Conservation (phyloP, 2,113 vertebrate species). For the Mormoops blainvillei region DNA sequence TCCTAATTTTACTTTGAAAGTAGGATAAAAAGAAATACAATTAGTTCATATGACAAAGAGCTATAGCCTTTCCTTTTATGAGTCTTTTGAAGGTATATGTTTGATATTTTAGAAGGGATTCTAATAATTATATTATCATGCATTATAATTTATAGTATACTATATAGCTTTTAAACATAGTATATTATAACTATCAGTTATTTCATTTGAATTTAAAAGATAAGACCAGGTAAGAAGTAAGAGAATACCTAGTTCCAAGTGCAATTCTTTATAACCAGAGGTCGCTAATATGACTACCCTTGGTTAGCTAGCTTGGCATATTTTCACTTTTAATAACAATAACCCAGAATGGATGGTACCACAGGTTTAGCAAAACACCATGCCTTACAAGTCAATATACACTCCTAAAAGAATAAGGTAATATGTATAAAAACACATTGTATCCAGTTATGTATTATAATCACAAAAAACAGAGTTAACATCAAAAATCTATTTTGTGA, state of each 20-base stretch:
- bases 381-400: not conserved
- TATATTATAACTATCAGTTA: not conserved
- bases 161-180: not conserved
- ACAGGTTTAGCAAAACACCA: not conserved
- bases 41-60: not conserved
- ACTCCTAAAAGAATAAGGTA: not conserved
- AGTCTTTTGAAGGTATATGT: not conserved
- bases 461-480: conserved; percentile 40
- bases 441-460: not conserved
- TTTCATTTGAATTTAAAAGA: conserved; percentile 4
- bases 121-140: not conserved
- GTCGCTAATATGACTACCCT: not conserved
- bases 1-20: not conserved
- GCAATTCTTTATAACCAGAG: not conserved
- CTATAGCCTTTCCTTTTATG: not conserved
- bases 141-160: not conserved
- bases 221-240: not conserved
- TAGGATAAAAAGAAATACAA: not conserved
- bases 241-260: not conserved
- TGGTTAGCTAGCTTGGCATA: not conserved
- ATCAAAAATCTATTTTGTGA: not conserved
- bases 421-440: not conserved
- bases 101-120: not conserved
- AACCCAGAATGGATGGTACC: not conserved
- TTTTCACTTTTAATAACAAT: not conserved